phyloP scores from a whole-genome alignment of 2,113 vertebrate genomes.

The Carettochelys insculpta region DNA sequence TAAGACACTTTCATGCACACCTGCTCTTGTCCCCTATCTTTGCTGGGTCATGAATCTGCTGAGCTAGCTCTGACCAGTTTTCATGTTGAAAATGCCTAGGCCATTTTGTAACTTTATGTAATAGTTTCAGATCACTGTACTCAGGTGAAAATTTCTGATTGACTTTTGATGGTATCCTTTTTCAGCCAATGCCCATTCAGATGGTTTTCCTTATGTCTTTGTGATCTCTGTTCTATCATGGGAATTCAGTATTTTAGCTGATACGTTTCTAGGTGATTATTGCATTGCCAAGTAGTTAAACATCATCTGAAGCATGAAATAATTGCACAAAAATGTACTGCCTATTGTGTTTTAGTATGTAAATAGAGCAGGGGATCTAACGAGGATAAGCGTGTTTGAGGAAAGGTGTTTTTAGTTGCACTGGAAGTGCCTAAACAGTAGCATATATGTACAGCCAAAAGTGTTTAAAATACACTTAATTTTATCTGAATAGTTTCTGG shows the following conservation, averaged over 20 bases:
- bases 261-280: constrained; percentile 68
- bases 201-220: constrained; percentile 45
- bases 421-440: constrained; percentile 44
- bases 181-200: constrained; percentile 57
- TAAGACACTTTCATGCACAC: not conserved
- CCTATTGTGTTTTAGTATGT: constrained; percentile 62
- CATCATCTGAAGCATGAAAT: constrained; percentile 52
- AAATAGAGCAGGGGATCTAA: constrained; percentile 50
- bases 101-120: not conserved
- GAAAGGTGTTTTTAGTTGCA: constrained; percentile 47
- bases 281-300: constrained; percentile 59
- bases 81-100: not conserved
- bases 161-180: not conserved
- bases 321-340: constrained; percentile 67
- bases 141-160: constrained; percentile 31
- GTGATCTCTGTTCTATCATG: constrained; percentile 52
- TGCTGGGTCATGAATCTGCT: not conserved
- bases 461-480: not conserved
- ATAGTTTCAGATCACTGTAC: not conserved
- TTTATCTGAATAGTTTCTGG: not conserved
- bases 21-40: not conserved
- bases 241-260: constrained; percentile 53
- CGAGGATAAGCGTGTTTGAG: constrained; percentile 65
- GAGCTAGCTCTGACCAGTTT: not conserved
- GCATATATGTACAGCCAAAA: constrained; percentile 36